A percentile compares a stretch with the other conserved stretches of the same genome.
Evolutionary conservation across 2,797 vertebrate species (phyloP).

Genomic region (Catostomus latipinnis): DNA sequence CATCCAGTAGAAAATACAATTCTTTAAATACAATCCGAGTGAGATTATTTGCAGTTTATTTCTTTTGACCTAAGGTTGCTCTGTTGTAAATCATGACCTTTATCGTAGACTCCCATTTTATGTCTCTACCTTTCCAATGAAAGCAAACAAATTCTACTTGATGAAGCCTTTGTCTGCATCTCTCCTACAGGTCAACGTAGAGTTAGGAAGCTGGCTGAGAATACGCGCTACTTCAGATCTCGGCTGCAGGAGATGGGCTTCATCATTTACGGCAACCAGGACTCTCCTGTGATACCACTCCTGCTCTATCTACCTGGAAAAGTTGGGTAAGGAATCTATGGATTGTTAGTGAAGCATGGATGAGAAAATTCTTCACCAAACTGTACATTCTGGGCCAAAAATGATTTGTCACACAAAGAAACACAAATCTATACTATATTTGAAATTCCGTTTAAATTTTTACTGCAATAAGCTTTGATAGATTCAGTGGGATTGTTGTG

Average conservation of each 20-base stretch:
- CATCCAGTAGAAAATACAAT: not conserved
- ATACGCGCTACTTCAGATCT: constrained; percentile 84
- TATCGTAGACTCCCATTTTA: constrained; percentile 40
- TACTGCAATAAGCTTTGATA: too few relatives aligned
- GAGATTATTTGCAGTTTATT: constrained; percentile 19
- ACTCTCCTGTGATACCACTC: constrained; percentile 87
- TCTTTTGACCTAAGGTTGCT: constrained; percentile 25
- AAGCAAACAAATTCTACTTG: constrained; percentile 36
- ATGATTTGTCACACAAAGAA: too few relatives aligned
- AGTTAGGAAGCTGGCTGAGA: constrained; percentile 84
- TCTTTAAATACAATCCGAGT: not conserved
- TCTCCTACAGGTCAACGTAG: constrained; percentile 76
- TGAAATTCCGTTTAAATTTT: too few relatives aligned
- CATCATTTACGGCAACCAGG: constrained; percentile 89
- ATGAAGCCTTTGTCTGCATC: constrained; percentile 29
- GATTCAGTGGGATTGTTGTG: too few relatives aligned
- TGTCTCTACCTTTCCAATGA: constrained; percentile 40
- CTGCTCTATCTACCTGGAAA: constrained; percentile 91
- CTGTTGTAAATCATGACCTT: constrained; percentile 47
- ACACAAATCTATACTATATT: too few relatives aligned
- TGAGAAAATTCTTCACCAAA: too few relatives aligned
- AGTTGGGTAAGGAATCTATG: constrained; percentile 76
- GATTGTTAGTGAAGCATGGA: too few relatives aligned
- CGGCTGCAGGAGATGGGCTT: constrained; percentile 85
- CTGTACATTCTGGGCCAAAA: too few relatives aligned